These are phyloP conservation scores for Rhopalosiphum padi DNA, from an alignment of 1,140 invertebrate genomes.

Conservation along the genomic window DNA sequence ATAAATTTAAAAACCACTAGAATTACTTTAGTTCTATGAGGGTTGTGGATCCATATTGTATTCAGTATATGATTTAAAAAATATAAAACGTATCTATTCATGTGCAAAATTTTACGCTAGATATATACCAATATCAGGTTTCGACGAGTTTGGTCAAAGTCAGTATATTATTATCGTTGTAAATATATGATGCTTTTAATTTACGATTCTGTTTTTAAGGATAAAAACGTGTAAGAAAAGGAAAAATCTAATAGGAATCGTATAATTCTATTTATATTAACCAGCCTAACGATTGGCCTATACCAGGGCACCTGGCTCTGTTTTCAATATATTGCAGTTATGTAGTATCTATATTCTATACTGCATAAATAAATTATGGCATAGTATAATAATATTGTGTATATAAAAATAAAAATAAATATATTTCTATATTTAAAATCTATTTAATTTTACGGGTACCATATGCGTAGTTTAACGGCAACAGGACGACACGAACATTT, in stretches of 20 bases:
- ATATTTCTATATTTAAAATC: background rate
- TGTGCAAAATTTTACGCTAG: too few relatives aligned
- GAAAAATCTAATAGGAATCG: background rate
- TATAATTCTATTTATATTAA: background rate
- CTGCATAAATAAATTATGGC: background rate
- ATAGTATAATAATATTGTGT: background rate
- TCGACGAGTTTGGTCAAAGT: too few relatives aligned
- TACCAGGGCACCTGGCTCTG: background rate
- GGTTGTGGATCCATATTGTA: too few relatives aligned
- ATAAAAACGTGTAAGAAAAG: too few relatives aligned
- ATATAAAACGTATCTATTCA: too few relatives aligned
- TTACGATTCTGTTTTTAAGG: too few relatives aligned
- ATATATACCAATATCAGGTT: too few relatives aligned
- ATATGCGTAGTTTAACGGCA: background rate
- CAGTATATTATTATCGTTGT: too few relatives aligned
- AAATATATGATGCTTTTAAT: too few relatives aligned
- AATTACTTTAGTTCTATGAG: too few relatives aligned
- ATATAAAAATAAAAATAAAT: background rate
- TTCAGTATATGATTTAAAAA: too few relatives aligned
- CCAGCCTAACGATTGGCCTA: background rate
- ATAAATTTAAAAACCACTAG: too few relatives aligned
- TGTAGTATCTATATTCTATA: background rate
- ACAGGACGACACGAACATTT: background rate
- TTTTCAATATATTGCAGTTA: background rate
- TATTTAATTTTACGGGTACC: background rate